Evolutionary conservation across 2,888 invertebrate genomes (phyloP), one percentile per base, ranked within the genome.

Genomic region (Hydrotaea cyrtoneurina): DNA sequence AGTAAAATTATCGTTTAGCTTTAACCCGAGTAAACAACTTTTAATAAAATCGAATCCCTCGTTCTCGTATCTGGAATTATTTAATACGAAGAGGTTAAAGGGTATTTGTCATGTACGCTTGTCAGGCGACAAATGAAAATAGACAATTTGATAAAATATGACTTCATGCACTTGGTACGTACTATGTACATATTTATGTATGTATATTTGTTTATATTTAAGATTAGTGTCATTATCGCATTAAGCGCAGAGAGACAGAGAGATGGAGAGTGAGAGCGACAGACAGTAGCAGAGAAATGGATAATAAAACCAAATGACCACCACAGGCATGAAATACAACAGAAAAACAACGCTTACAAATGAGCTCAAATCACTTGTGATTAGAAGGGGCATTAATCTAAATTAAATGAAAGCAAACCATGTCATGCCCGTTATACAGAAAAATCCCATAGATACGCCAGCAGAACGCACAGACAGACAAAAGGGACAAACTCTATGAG

Each of bases 351-450:
- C 26, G 13, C 23, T 8, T 23, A 59, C 59, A 59, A 59, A 59
- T 26, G 59, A 59, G 59, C 19, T 4, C 26, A 66, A 66, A 46
- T 66, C 21, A 73, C 46, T 82, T 66, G 50, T 50, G 19, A 23
- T 72, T 64, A 19, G 53, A 21, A 11, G 2, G 73, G 62, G 55
- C 64, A 79, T 76, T 79, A 73, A 79, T 79, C 72, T 76, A 72
- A 73, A 83, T 83, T 73, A 79, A 39, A 79, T 73, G 46, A 72
- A 72, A 75, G 72, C 31, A 2, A 31, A 53, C 74, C 31, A 36
- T 19, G 31, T 7, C 31, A 31, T 31, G 31, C 3, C 2, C 2
- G 31, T 7, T 31, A 2, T 31, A 7, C 31, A 31, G n/a, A n/a
- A 31, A 31, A 31, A 31, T 31, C 13, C 17, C 21, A 55, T 23